Base-by-base conservation (phyloP, 2,888 invertebrate species). In the Drosophila sordidula region DNA sequence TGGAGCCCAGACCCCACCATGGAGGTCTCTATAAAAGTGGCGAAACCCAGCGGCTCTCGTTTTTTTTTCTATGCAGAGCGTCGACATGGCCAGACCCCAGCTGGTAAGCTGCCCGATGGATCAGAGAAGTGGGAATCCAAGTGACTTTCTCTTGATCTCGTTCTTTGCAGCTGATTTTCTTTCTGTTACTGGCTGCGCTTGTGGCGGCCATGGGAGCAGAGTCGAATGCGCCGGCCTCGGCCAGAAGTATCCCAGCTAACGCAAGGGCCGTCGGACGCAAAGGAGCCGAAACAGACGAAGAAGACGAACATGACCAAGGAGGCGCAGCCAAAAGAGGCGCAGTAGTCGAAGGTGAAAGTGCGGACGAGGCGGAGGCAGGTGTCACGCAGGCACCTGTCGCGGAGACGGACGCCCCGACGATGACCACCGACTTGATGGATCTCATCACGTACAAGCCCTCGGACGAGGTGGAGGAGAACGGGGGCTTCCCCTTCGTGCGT, bases 11-110 rank as follows among this genome's bases (percentile, higher is more conserved):
- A 54, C 42, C 26, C 12, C 0, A 16, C 25, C 8, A 36, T 36
- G 32, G 36, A 25, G 6, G 8, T 3, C 26, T 26, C 62, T 85
- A 73, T 82, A 80, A 65, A 82, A 61, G 56, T 74, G 66, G 58
- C 38, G 55, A 66, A 52, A 16, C 58, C 65, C 66, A 42, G 12
- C 18, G 32, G 36, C 12, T 12, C 25, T 59, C 14, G 54, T 5
- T 45, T 54, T 34, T 29, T 34, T 26, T 51, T 36, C 45, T 18
- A 3, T 16, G 14, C n/a, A 44, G 25, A 36, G 47, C 39, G 52
- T 55, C 41, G 34, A 36, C 36, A 72, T 77, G 78, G 16, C 36
- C 14, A 47, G 14, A 50, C 26, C 38, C 6, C 55, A 46, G 6
- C 44, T 44, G 61, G 69, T 76, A 55, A 75, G 54, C 1, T 8